Conservation (phyloP, 1,140 invertebrate genomes). For the Sycophaga agraensis region DNA sequence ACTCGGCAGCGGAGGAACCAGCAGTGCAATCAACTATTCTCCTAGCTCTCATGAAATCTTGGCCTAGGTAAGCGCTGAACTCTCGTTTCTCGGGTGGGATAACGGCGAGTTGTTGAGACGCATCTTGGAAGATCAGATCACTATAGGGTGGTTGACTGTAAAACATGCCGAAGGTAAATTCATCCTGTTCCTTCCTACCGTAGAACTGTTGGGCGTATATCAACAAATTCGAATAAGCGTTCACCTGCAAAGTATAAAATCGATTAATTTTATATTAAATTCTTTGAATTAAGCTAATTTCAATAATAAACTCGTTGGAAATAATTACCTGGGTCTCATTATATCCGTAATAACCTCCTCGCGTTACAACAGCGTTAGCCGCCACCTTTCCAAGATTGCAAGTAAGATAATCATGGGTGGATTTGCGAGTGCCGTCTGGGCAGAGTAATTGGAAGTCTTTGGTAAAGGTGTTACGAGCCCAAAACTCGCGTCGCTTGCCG, state of each 20-base stretch:
- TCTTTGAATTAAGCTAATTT: no score
- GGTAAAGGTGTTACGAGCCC: conserved; percentile 88
- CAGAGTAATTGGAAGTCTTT: conserved; percentile 94
- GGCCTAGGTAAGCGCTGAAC: conserved; percentile 70
- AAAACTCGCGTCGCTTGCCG: conserved; percentile 85
- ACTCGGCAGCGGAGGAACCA: conserved; percentile 44
- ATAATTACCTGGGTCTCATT: conserved; percentile 69
- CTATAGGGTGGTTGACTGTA: conserved; percentile 75
- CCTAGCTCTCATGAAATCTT: conserved; percentile 75
- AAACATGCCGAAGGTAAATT: conserved; percentile 91
- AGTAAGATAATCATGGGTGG: conserved; percentile 74
- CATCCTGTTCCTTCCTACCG: conserved; percentile 79
- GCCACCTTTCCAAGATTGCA: conserved; percentile 93
- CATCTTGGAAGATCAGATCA: conserved; percentile 91
- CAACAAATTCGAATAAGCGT: conserved; percentile 84
- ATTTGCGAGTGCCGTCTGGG: conserved; percentile 82
- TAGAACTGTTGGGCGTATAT: conserved; percentile 90
- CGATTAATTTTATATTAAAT: no score
- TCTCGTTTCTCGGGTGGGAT: conserved; percentile 66
- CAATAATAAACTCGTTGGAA: no score
- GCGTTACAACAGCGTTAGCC: conserved; percentile 87
- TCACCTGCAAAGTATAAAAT: conserved; percentile 51
- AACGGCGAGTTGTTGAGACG: conserved; percentile 78
- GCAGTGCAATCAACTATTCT: conserved; percentile 77
- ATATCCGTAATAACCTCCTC: conserved; percentile 67